These are phyloP conservation scores for Lepidurus couesii DNA, from an alignment of 1,140 invertebrate species.

Conservation along the genomic window DNA sequence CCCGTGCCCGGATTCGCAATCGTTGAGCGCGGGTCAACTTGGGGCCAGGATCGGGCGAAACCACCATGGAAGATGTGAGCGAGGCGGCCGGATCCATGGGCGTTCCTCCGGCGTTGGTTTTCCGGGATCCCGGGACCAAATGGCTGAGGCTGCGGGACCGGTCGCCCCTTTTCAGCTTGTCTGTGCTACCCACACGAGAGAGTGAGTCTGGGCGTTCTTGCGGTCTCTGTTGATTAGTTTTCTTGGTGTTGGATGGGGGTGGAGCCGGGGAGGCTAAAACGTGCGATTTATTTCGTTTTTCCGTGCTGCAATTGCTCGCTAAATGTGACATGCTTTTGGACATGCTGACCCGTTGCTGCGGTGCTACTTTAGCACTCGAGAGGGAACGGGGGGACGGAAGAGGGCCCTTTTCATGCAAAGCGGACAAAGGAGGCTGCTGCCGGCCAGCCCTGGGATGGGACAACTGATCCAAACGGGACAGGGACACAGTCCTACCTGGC, in stretches of 20 bases:
- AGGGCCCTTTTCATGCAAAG: constrained; percentile 37
- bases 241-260: constrained; percentile 34
- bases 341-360: constrained; percentile 57
- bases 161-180: constrained; percentile 29
- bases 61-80: constrained; percentile 39
- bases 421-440: constrained; percentile 41
- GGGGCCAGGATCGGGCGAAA: constrained; percentile 46
- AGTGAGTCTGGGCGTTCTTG: constrained; percentile 23
- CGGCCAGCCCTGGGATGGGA: constrained; percentile 61
- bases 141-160: constrained; percentile 30
- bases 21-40: constrained; percentile 52
- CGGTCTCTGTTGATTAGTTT: not conserved
- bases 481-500: constrained; percentile 73
- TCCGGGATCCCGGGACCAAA: constrained; percentile 21
- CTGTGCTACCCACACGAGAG: constrained; percentile 24
- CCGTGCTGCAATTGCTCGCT: constrained; percentile 34
- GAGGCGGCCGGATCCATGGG: not conserved
- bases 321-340: constrained; percentile 49
- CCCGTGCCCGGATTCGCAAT: constrained; percentile 50
- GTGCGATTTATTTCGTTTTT: constrained; percentile 15
- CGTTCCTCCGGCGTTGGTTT: constrained; percentile 18
- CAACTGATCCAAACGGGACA: constrained; percentile 81
- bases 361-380: constrained; percentile 47
- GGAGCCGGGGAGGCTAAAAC: constrained; percentile 32
- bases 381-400: constrained; percentile 42